These are phyloP conservation scores for Calcarius lapponicus DNA, from an alignment of 2,797 vertebrate genomes.

Conservation along the genomic window DNA sequence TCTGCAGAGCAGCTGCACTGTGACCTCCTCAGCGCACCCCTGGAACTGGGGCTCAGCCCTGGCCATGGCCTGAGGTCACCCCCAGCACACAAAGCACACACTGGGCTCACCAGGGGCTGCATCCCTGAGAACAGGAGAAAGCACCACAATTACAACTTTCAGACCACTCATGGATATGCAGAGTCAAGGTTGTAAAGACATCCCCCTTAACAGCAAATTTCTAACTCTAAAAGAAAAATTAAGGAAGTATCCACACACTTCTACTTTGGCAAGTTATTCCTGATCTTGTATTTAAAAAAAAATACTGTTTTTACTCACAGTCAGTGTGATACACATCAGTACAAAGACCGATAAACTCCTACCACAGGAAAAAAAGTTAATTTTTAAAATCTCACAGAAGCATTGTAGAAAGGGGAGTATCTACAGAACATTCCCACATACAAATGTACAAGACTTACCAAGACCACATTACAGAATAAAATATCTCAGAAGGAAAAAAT, in stretches of 20 bases:
- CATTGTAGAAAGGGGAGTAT: not conserved
- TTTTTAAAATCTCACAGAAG: not conserved
- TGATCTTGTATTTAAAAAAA: not conserved
- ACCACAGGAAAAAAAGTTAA: not conserved
- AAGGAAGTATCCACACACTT: not conserved
- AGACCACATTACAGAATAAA: not conserved
- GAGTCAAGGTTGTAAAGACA: not conserved
- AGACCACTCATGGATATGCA: not conserved
- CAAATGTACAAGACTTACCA: not conserved
- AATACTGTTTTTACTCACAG: not conserved
- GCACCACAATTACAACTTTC: not conserved
- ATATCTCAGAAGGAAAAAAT: not conserved
- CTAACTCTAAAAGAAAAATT: not conserved
- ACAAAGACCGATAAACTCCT: not conserved
- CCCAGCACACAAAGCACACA: not conserved
- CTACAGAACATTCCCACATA: not conserved
- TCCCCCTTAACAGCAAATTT: not conserved
- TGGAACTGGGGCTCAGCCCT: not conserved
- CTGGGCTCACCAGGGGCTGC: not conserved
- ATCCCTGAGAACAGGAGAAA: not conserved
- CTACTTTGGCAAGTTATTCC: not conserved
- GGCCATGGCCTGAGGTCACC: not conserved
- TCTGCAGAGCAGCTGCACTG: not conserved
- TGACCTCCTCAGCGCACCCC: not conserved
- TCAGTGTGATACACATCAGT: not conserved